These are phyloP conservation scores for Anoplopoma fimbria DNA, from an alignment of 2,113 vertebrate species.

Conservation along the genomic window DNA sequence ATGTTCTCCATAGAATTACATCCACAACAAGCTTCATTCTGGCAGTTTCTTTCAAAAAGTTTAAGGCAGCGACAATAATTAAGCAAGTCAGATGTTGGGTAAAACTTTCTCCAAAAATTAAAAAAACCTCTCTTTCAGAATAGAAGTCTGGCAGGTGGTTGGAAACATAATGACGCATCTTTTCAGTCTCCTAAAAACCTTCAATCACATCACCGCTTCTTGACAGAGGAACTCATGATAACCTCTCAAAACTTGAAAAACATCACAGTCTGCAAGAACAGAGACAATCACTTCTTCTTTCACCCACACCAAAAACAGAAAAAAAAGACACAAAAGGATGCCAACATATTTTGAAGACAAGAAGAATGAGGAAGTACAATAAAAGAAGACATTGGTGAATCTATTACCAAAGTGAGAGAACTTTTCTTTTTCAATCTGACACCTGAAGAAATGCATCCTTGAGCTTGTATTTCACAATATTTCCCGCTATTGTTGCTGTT, in stretches of 20 bases:
- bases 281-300: not conserved
- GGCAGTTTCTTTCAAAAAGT: not conserved
- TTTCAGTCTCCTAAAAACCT: conserved; percentile 26
- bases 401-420: not conserved
- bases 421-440: not conserved
- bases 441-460: not conserved
- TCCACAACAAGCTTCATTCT: not conserved
- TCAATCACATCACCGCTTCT: not conserved
- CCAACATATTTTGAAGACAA: not conserved
- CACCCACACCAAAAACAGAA: not conserved
- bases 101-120: not conserved
- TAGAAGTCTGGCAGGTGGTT: conserved; percentile 19
- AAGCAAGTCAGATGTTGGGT: not conserved
- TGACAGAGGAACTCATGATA: not conserved
- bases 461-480: not conserved
- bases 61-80: not conserved
- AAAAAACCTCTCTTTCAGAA: not conserved
- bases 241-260: too few relatives aligned
- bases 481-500: conserved; percentile 14
- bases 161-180: conserved; percentile 10
- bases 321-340: not conserved
- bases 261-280: too few relatives aligned
- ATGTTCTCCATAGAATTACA: not conserved
- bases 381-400: not conserved
- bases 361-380: not conserved